Evolutionary conservation across 2,888 invertebrate genomes (phyloP), one percentile per base, ranked within the genome.

Genomic region (Drosophila sordidula): DNA sequence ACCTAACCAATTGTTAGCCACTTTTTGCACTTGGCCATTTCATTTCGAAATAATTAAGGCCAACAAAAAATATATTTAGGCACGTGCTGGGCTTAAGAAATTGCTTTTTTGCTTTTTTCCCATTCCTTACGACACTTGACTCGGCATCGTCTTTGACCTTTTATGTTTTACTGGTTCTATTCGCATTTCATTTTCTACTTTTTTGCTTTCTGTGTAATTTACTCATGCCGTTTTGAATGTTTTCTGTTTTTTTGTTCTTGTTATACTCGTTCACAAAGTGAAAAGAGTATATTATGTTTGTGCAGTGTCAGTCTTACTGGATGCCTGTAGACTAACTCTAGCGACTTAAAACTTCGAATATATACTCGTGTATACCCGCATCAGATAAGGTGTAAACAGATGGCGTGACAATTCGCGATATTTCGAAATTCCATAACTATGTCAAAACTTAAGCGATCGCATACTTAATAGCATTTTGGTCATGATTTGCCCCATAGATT

Each of bases 21-120:
- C 47, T 78, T 46, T 62, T 44, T 65, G 77, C 42, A 44, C 55
- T 65, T 47, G 16, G 67, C 64, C 70, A 67, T 77, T 71, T 71
- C 69, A 68, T 80, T 72, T 71, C 46, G 63, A 70, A 81, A 87
- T 89, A 84, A 84, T 84, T 84, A 87, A 70, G 70, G 69, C 55
- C 61, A 70, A 54, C 68, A 56, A 67, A 84, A 18, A 87, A 75
- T 70, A 69, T 78, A 67, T 80, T 89, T 68, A 52, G 78, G 70
- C 82, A 89, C 89, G 87, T 84, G 89, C 87, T 81, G 75, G 44
- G 64, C 70, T 75, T 68, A 89, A 78, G 75, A 89, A 84, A 84
- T 87, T 84, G 65, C 75, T 71, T 83, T 80, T 46, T 56, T 44
- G 14, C 42, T 1, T 34, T 12, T 4, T 12, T 1, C 12, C 34